Base-by-base conservation (phyloP, 1,140 invertebrate genomes). In the Manduca sexta region DNA sequence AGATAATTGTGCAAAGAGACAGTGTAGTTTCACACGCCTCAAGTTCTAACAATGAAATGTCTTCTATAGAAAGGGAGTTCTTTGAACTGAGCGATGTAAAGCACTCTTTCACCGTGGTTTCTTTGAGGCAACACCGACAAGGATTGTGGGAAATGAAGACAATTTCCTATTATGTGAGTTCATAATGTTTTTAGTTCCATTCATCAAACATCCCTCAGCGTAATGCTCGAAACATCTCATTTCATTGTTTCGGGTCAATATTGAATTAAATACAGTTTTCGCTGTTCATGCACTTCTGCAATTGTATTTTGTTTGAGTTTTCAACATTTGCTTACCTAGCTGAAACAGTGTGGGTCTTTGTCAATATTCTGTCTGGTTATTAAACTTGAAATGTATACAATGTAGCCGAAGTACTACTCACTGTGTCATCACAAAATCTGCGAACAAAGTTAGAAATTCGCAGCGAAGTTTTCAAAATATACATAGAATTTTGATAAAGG, bases 141-240 rank as follows among this genome's bases (percentile, higher is more conserved):
- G 54, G 41, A 57, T 50, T 64, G 61, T 56, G 57, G 53, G 57
- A 52, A 62, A 60, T 60, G 57, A 51, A 57, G 61, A 57, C 57
- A 64, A 60, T 64, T 57, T 60, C 57, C 54, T 31, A 41, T 52
- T 44, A 42, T 57, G 35, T 21, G 7, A n/a, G 12, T 37, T 41
- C 21, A 42, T 43, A 52, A 52, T 54, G 45, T 42, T 58, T 55
- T 47, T 47, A 52, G 39, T 46, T 52, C 29, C 31, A 42, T 41
- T 45, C 14, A 48, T 30, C 35, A 39, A 16, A 5, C 13, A 18
- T 42, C 18, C n/a, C 45, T 46, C 48, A 26, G 26, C 34, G 8
- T 44, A 45, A 35, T 48, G 16, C 21, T 50, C 31, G 16, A 17
- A 51, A 39, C 29, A 44, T 44, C 11, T 30, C 16, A 10, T 2